These are phyloP conservation scores for Cephus sareptanus DNA, from an alignment of 2,888 invertebrate genomes.

Conservation along the genomic window DNA sequence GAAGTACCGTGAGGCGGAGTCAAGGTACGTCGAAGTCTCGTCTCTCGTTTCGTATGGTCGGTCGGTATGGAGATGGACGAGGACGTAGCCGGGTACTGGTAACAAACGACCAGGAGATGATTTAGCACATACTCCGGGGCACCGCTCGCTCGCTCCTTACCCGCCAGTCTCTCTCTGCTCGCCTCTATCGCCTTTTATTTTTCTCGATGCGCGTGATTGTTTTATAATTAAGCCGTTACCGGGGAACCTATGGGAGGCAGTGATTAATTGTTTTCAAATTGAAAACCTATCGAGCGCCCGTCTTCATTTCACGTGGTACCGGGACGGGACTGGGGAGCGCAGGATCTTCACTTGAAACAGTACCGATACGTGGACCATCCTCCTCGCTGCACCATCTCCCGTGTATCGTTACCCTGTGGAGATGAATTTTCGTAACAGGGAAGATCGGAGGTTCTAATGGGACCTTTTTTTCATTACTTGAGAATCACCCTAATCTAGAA, in stretches of 20 bases:
- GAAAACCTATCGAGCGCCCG: conserved; percentile 57
- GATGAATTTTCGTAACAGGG: background rate
- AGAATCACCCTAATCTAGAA: background rate
- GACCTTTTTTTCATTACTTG: background rate
- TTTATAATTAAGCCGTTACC: conserved; percentile 65
- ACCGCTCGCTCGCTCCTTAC: conserved; percentile 25
- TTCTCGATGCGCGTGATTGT: conserved; percentile 58
- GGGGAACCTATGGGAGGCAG: conserved; percentile 28
- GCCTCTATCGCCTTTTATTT: conserved; percentile 34
- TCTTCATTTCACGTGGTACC: conserved; percentile 45
- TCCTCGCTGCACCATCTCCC: background rate
- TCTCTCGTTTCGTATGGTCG: conserved; percentile 24
- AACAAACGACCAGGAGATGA: conserved; percentile 64
- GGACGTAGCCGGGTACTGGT: conserved; percentile 41
- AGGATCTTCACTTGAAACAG: background rate
- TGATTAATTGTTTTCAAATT: conserved; percentile 65
- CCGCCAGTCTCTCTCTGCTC: conserved; percentile 41
- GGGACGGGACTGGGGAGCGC: background rate
- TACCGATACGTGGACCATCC: background rate
- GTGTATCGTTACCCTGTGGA: background rate
- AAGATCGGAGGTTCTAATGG: conserved; percentile 7
- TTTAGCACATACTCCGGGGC: conserved; percentile 60
- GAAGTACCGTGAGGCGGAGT: background rate
- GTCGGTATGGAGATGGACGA: conserved; percentile 4
- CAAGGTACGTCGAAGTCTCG: background rate